These are phyloP conservation scores for Jordanella pulchra DNA, from an alignment of 2,797 vertebrate genomes.

Conservation along the genomic window DNA sequence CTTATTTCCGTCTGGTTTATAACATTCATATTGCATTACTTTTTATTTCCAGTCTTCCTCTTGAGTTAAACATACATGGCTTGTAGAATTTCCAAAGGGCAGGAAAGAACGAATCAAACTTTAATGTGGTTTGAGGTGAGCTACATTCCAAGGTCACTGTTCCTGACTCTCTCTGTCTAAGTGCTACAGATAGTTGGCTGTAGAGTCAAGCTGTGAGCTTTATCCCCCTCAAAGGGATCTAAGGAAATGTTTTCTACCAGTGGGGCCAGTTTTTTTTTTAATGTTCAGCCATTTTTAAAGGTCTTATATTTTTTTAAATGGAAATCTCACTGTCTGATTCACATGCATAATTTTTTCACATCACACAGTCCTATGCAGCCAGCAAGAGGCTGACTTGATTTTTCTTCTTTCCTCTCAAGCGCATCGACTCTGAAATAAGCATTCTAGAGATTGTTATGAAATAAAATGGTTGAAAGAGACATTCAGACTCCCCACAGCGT, in stretches of 20 bases:
- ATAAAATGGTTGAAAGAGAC: slow-evolving; percentile 39
- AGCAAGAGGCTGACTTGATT: slow-evolving; percentile 23
- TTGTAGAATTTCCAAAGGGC: not conserved
- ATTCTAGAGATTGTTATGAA: slow-evolving; percentile 40
- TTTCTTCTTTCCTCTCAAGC: slow-evolving; percentile 8
- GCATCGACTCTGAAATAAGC: slow-evolving; percentile 42
- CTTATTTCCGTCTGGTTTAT: not conserved
- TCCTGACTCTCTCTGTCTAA: slow-evolving; percentile 12
- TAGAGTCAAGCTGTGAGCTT: slow-evolving; percentile 15
- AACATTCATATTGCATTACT: not conserved
- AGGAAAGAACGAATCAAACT: slow-evolving; percentile 13
- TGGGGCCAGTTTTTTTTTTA: slow-evolving; percentile 42
- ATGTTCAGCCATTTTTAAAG: slow-evolving; percentile 25
- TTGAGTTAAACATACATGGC: not conserved
- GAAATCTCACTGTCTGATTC: slow-evolving; percentile 53
- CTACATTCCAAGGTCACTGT: slow-evolving; percentile 27
- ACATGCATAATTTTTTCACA: slow-evolving; percentile 42
- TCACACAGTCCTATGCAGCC: slow-evolving; percentile 17
- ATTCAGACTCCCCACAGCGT: slow-evolving; percentile 11
- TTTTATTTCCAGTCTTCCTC: slow-evolving; percentile 1
- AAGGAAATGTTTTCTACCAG: not conserved
- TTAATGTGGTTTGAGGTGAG: slow-evolving; percentile 2
- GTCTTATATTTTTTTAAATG: slow-evolving; percentile 38
- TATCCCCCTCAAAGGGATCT: slow-evolving; percentile 18
- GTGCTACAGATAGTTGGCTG: slow-evolving; percentile 1